Evolutionary conservation across 2,888 invertebrate genomes (phyloP), one percentile per base, ranked within the genome.

Genomic region (Cheilosia scutellata): DNA sequence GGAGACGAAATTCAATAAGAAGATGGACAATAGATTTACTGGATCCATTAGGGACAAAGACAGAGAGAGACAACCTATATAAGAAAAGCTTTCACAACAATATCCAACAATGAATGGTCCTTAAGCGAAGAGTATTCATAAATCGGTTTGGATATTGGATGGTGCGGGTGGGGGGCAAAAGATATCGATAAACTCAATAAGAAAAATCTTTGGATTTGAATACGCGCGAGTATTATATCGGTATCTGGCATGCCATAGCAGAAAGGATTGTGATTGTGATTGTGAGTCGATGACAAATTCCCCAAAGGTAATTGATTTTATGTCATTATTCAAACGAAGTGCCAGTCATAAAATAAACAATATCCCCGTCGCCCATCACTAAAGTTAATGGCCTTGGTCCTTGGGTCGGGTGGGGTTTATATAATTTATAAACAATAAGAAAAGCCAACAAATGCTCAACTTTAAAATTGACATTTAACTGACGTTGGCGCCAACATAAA

Each of bases 381-480:
- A 44, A 58, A 27, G 13, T 71, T 60, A 72, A 62, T 51, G 62
- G 42, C 51, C 37, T 40, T 31, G 31, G 74, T 49, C 47, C 27
- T 49, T 47, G 7, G 44, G 13, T 42, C 42, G 51, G 29, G n/a
- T 51, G 2, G 29, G 13, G 31, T n/a, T 5, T 16, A 7, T 20
- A 13, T 27, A 51, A 51, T 37, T 71, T 37, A 55, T 68, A 37
- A 33, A 80, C 79, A 72, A 79, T 60, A 53, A 33, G 27, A 40
- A 37, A 44, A 37, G 53, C 75, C 75, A 58, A 40, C 76, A 60
- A 76, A 62, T 74, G 79, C 60, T 80, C 66, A 86, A 76, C 63
- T 80, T 86, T 80, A 80, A 80, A 86, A 80, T 86, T 80, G 80
- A 86, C 80, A 86, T 80, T 86, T 86, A 86, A 86, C 84, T 80